Conservation (phyloP, 2,888 invertebrate genomes). For the Scaptomyza tumidula region DNA sequence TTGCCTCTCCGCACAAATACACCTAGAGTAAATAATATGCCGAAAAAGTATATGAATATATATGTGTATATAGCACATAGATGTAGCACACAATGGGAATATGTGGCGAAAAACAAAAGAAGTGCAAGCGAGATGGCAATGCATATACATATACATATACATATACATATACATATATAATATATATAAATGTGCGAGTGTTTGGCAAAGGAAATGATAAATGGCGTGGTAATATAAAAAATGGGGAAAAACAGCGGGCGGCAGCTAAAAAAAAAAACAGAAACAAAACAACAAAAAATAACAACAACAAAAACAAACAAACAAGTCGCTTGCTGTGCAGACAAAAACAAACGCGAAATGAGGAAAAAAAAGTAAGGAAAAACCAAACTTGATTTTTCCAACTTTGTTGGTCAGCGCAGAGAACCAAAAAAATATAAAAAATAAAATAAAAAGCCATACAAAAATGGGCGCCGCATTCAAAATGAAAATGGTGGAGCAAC, state of each 20-base stretch:
- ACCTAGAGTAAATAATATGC: constrained; percentile 49
- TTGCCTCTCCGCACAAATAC: constrained; percentile 58
- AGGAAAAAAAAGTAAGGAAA: constrained; percentile 29
- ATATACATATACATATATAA: not conserved
- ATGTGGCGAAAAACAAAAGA: constrained; percentile 33
- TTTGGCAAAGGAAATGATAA: constrained; percentile 81
- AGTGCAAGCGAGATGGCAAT: constrained; percentile 41
- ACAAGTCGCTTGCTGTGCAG: constrained; percentile 49
- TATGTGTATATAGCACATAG: constrained; percentile 6
- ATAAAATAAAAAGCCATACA: constrained; percentile 20
- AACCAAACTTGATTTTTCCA: constrained; percentile 64
- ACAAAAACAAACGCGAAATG: constrained; percentile 32
- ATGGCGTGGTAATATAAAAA: constrained; percentile 82
- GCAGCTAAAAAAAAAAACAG: constrained; percentile 54
- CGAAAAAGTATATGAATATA: constrained; percentile 24
- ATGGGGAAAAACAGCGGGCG: constrained; percentile 80
- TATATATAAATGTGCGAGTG: constrained; percentile 46
- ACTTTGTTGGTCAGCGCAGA: constrained; percentile 53
- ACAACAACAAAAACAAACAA: constrained; percentile 59
- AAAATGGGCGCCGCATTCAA: constrained; percentile 74
- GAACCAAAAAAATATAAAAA: constrained; percentile 15
- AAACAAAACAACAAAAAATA: constrained; percentile 44
- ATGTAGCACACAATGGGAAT: not conserved
- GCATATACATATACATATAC: too few species aligned
- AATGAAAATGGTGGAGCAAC: constrained; percentile 57